phyloP scores from a whole-genome alignment of 2,888 invertebrate species.

The Rhopalosiphum nymphaeae region DNA sequence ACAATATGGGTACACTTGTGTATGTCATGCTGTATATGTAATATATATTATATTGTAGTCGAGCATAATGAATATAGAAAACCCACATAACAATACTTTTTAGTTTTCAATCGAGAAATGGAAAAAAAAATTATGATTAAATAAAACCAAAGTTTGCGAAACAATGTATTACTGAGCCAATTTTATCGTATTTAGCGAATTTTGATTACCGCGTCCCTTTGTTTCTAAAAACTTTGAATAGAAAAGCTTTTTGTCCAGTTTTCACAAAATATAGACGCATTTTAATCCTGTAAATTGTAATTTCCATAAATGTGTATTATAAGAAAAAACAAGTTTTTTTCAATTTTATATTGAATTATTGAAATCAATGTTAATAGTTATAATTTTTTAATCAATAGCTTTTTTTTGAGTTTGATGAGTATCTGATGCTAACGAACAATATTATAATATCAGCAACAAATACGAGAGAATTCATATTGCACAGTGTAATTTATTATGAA shows the following conservation, averaged over 20 bases:
- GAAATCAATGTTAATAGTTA: background rate
- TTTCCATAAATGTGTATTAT: background rate
- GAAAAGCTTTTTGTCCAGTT: background rate
- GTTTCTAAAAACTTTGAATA: background rate
- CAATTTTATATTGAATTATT: background rate
- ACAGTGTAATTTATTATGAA: background rate
- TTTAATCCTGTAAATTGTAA: background rate
- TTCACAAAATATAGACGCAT: background rate
- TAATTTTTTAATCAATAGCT: background rate
- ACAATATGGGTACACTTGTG: background rate
- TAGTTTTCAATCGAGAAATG: background rate
- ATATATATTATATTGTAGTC: background rate
- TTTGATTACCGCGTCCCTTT: too few species aligned
- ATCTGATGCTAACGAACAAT: background rate
- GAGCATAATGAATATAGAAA: background rate
- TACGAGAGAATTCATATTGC: background rate
- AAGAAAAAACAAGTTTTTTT: background rate
- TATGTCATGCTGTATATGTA: background rate
- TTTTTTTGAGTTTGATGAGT: background rate
- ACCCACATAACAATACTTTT: background rate
- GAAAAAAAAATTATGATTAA: background rate
- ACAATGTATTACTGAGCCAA: background rate
- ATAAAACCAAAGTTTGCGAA: background rate
- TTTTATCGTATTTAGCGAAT: background rate
- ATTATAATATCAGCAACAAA: background rate